A percentile compares a stretch with the other conserved stretches of the same genome.
Conservation (phyloP, 2,888 invertebrate genomes). For the Mythimna impura region DNA sequence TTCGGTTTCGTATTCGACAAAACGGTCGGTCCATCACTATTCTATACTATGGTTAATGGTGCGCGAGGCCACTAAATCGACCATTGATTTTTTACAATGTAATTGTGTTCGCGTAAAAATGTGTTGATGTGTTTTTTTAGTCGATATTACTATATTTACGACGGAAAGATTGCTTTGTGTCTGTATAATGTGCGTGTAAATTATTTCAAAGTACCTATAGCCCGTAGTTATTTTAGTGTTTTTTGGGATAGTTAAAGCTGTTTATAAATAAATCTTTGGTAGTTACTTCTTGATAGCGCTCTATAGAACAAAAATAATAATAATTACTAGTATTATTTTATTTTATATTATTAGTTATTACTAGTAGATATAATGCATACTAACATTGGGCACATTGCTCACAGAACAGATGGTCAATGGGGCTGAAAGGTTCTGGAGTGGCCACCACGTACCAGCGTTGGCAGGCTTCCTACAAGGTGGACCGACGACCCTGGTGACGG, state of each 20-base stretch:
- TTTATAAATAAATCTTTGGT: background rate
- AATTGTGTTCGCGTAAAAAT: slow-evolving; percentile 64
- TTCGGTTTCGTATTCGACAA: slow-evolving; percentile 1
- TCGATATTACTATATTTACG: slow-evolving; percentile 47
- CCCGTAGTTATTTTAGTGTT: slow-evolving; percentile 3
- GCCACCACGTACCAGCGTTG: no score
- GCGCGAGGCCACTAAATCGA: slow-evolving; percentile 71
- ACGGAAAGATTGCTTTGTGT: slow-evolving; percentile 40
- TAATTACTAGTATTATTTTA: no score
- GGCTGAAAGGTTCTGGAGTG: no score
- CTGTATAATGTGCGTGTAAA: slow-evolving; percentile 38
- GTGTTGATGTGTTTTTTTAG: slow-evolving; percentile 63
- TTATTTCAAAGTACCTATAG: slow-evolving; percentile 18
- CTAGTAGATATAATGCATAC: background rate
- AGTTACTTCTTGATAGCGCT: background rate
- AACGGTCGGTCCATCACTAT: slow-evolving; percentile 38
- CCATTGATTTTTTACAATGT: slow-evolving; percentile 74
- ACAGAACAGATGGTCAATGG: no score
- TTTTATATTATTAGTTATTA: background rate
- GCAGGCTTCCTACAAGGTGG: no score
- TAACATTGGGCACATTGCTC: no score
- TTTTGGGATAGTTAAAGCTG: background rate
- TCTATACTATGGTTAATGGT: slow-evolving; percentile 70
- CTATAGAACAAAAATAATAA: background rate
- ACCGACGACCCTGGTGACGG: no score